A percentile compares a stretch with the other conserved stretches of the same genome.
These are phyloP conservation scores for Hormaphis cornu DNA, from an alignment of 1,140 invertebrate species.

Conservation along the genomic window DNA sequence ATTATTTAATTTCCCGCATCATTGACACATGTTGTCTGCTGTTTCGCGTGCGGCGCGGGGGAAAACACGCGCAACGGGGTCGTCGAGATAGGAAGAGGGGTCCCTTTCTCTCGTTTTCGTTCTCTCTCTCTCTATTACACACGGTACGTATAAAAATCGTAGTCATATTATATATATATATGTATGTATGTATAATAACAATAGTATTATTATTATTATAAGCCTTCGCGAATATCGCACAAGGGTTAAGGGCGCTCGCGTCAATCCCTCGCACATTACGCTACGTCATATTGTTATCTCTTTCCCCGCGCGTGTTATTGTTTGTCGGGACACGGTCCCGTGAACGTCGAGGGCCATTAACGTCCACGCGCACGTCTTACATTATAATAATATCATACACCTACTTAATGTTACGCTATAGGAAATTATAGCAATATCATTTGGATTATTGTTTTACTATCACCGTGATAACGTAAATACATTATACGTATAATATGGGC, in stretches of 20 bases:
- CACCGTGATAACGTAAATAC: too few species aligned
- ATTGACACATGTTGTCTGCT: conserved; percentile 31
- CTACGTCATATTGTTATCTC: too few species aligned
- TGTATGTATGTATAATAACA: neutral
- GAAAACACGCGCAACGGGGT: neutral
- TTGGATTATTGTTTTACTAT: neutral
- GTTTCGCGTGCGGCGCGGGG: neutral
- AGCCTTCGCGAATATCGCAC: neutral
- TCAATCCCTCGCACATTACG: conserved; percentile 19
- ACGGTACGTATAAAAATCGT: neutral
- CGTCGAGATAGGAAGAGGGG: conserved; percentile 4
- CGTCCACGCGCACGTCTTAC: neutral
- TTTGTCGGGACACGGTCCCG: conserved; percentile 26
- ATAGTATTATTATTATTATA: neutral
- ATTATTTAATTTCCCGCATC: conserved; percentile 33
- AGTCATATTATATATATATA: neutral
- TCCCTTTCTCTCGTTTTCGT: neutral
- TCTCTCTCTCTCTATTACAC: neutral
- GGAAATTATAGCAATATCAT: neutral
- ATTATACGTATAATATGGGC: too few species aligned
- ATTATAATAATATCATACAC: neutral
- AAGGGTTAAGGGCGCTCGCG: conserved; percentile 4
- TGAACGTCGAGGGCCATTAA: conserved; percentile 17
- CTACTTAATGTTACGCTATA: neutral
- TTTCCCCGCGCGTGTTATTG: neutral